phyloP scores from a whole-genome alignment of 2,888 invertebrate genomes.

The Cephus nigrinus region DNA sequence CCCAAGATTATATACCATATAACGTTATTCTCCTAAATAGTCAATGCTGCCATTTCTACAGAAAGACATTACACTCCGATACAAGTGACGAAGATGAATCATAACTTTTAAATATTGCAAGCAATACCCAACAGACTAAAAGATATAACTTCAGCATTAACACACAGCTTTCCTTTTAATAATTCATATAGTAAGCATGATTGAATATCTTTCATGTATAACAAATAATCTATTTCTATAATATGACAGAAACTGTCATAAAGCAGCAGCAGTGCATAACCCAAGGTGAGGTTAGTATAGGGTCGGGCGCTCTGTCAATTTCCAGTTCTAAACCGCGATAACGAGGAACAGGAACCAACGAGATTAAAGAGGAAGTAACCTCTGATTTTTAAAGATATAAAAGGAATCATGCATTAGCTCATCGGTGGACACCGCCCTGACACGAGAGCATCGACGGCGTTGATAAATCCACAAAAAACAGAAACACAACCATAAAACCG shows the following conservation, averaged over 20 bases:
- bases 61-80: not conserved
- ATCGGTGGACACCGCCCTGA: conserved; percentile 51
- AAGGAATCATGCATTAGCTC: not conserved
- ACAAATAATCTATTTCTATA: not conserved
- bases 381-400: not conserved
- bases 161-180: not conserved
- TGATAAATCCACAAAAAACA: conserved; percentile 24
- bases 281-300: conserved; percentile 28
- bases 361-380: not conserved
- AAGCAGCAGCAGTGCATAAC: not conserved
- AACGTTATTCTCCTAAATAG: not conserved
- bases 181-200: not conserved
- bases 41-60: not conserved
- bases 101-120: not conserved
- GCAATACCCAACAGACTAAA: not conserved
- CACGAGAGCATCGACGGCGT: not conserved
- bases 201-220: not conserved
- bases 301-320: conserved; percentile 10
- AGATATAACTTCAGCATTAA: not conserved
- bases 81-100: not conserved
- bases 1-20: not conserved
- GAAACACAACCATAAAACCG: conserved; percentile 66
- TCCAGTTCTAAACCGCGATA: not conserved
- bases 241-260: not conserved
- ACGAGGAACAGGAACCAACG: not conserved